Evolutionary conservation across 92 coral and sea anemone species (phyloP), one percentile per base, ranked within the genome.

Genomic region (Hydrozoanthus gracilis): DNA sequence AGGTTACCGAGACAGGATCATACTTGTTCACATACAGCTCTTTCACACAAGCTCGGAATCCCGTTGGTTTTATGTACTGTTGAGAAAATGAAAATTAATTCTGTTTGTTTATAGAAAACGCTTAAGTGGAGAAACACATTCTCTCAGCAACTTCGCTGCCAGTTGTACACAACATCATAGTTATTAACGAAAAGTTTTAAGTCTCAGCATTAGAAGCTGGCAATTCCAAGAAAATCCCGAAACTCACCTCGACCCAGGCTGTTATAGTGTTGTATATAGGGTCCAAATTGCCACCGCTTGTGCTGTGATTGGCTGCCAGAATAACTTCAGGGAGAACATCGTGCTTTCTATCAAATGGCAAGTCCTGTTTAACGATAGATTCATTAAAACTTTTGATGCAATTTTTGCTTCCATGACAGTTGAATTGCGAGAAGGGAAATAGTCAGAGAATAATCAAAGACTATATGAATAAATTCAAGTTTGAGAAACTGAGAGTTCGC

Each of bases 181-280:
- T 27, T 27, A 27, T 27, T 27, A 27, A 27, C 39, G 2, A 27
- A 0, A 27, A 27, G 39, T 27, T 27, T 27, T 0, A 27, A 27
- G 39, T 27, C 39, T 27, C 0, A 27, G 16, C 15, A 1, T n/a
- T 12, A 4, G 17, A 35, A 3, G 1, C 6, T 15, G 0, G 49
- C 1, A 11, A 4, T 20, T 15, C 14, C 15, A 39, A 45, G 15
- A 20, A 3, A 79, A 14, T 6, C 8, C 4, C 3, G 3, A 52
- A 61, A 17, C 44, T 55, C 17, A 87, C 90, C 90, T 87, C 90
- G 17, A 87, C 86, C 90, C 90, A 87, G 54, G 90, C 61, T 5
- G 90, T 87, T 5, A 87, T 87, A 13, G 86, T 71, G 39, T 87
- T 87, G 78, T 69, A 83, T 56, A 39, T 47, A 2, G 90, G 86